Evolutionary conservation across 2,113 vertebrate genomes (phyloP), one percentile per base, ranked within the genome.

Genomic region (Perca flavescens): DNA sequence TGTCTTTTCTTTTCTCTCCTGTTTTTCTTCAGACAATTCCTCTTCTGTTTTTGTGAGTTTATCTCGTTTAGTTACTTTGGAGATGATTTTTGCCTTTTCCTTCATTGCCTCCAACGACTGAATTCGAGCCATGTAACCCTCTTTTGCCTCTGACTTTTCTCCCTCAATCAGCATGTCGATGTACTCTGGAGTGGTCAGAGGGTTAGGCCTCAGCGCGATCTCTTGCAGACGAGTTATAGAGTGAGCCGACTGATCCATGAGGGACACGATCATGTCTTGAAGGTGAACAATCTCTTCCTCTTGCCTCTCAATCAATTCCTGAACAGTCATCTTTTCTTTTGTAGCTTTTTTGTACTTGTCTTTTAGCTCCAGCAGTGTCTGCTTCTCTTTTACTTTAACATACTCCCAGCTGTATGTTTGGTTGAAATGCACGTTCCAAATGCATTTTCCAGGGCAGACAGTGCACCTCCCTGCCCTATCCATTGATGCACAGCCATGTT

Each of bases 151-250:
- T 2, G 68, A 64, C 36, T 70, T 58, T 8, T 93, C 94, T 6
- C 74, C 71, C 16, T 91, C 61, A 10, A 93, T 88, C 47, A 92
- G 34, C 83, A 92, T 71, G 65, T 94, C 86, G 14, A 91, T 88
- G 82, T 91, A 93, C 10, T 89, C 86, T 12, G 89, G 89, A 1
- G 85, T 81, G 36, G 91, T 83, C 25, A 92, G 79, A 17, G 82
- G 89, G 50, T 91, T 84, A 0, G 92, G 88, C 73, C 73, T 92
- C 40, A 94, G 80, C 0, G 90, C 82, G 11, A 94, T 93, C 74
- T 89, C 86, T 31, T 90, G 72, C 31, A 94, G 89, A 34, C 90
- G 79, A 53, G 60, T 80, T 17, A 93, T 53, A 28, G 65, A 77
- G 0, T 22, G 6, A n/a, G 89, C 70, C 0, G 86, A 80, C 74